Conservation (phyloP, 2,113 vertebrate genomes). For the Corapipo altera region DNA sequence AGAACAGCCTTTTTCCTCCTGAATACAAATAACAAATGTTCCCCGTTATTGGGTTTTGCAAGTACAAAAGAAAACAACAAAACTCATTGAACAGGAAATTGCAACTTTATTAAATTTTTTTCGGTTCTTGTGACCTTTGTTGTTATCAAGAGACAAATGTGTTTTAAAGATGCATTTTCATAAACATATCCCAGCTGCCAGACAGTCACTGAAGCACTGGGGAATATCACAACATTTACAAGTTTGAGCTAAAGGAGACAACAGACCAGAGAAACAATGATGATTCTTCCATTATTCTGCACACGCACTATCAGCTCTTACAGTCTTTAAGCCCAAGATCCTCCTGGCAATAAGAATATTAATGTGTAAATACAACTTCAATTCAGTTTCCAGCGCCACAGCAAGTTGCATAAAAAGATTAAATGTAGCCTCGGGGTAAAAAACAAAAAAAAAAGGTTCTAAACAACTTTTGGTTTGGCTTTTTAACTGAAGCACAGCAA, state of each 20-base stretch:
- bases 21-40: constrained; percentile 57
- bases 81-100: constrained; percentile 50
- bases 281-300: background rate
- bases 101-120: constrained; percentile 33
- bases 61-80: constrained; percentile 8
- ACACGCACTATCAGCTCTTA: background rate
- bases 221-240: constrained; percentile 48
- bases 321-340: background rate
- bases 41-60: constrained; percentile 6
- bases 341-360: background rate
- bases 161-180: constrained; percentile 38
- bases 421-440: background rate
- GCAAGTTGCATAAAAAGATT: background rate
- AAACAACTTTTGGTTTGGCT: background rate
- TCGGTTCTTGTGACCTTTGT: background rate
- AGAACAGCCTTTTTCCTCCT: background rate
- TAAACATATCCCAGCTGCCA: constrained; percentile 48
- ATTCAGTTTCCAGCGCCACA: background rate
- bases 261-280: background rate
- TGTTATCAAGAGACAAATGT: constrained; percentile 20
- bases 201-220: constrained; percentile 8
- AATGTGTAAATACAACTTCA: constrained; percentile 1
- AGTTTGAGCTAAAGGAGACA: background rate
- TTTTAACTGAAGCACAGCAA: background rate
- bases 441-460: background rate